Base-by-base conservation (phyloP, 2,113 vertebrate species). In the Pristiophorus japonicus region DNA sequence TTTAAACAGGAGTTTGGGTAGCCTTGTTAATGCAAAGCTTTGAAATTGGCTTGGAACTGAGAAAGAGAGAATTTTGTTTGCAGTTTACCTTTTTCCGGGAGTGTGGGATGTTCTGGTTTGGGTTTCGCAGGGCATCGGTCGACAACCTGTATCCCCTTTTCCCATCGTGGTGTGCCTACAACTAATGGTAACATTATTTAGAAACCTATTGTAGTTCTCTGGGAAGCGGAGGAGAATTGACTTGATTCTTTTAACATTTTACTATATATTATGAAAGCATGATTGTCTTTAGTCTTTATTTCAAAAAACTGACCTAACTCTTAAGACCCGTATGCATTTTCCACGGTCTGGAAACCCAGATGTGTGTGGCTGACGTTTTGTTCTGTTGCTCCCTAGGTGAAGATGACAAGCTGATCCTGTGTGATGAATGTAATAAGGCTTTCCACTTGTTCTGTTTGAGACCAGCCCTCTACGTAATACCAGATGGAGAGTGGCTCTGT, bases 361-460 rank as follows among this genome's bases (percentile, higher is more conserved):
- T 91, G 75, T 81, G 75, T 81, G 27, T 87, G 8, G 34, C 22
- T 96, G 62, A 85, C 85, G 34, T n/a, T 70, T 59, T 47, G 55
- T 51, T 85, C 24, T 59, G 34, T 65, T n/a, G 45, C 30, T 87
- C 12, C 14, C 95, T 97, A 99, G 99, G 99, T 96, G 99, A 99
- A 14, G 99, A 99, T 90, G 99, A 99, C 97, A 99, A 99, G 96
- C 98, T 99, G 95, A 99, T 99, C 97, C 97, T 99, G 75, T 99
- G 99, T 96, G 99, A 99, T 0, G 99, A 98, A 97, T 99, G 99
- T 97, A 99, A 99, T 97, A 99, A 99, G 97, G 99, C 99, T 95
- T 99, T 99, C 98, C 99, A 99, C 96, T 97, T 99, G 96, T 99
- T 99, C 96, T 99, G 99, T 96, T 97, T 99, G 97, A 97, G 99